A percentile compares a stretch with the other conserved stretches of the same genome.
Evolutionary conservation across 2,888 invertebrate species (phyloP).

Genomic region (Parelbella ahira): DNA sequence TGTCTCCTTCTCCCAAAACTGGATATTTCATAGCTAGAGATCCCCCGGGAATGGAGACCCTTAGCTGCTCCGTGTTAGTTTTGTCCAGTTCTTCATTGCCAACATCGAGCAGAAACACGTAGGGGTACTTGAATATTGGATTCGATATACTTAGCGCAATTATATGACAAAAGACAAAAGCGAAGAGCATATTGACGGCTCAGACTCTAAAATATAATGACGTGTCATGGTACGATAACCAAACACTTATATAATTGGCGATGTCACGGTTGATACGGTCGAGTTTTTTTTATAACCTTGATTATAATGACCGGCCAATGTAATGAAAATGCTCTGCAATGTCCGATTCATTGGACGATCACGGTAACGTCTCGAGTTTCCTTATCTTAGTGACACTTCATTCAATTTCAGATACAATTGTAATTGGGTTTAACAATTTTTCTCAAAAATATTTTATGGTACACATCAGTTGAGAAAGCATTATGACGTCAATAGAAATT

Average conservation of each 20-base stretch:
- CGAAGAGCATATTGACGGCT: slow-evolving; percentile 55
- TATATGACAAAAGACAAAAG: slow-evolving; percentile 40
- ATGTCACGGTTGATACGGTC: slow-evolving; percentile 58
- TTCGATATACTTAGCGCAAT: slow-evolving; percentile 42
- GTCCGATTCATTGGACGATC: too few species aligned
- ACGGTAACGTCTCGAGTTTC: too few species aligned
- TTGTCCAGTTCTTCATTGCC: slow-evolving; percentile 72
- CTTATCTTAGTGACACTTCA: too few species aligned
- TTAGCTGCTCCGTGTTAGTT: slow-evolving; percentile 61
- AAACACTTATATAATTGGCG: slow-evolving; percentile 61
- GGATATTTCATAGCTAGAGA: slow-evolving; percentile 66
- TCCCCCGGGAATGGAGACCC: slow-evolving; percentile 64
- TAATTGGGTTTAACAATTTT: too few species aligned
- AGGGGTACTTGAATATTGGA: slow-evolving; percentile 69
- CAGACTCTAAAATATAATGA: slow-evolving; percentile 41
- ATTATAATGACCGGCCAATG: too few species aligned
- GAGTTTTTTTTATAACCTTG: slow-evolving; percentile 65
- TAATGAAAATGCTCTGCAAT: too few species aligned
- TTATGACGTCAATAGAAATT: too few species aligned
- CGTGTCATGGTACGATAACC: slow-evolving; percentile 56
- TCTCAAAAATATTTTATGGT: too few species aligned
- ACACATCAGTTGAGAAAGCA: too few species aligned
- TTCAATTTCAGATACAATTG: too few species aligned
- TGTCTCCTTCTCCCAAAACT: slow-evolving; percentile 55
- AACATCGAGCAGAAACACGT: slow-evolving; percentile 63